Conservation (phyloP, 2,888 invertebrate species). For the Coecobrya sp. region DNA sequence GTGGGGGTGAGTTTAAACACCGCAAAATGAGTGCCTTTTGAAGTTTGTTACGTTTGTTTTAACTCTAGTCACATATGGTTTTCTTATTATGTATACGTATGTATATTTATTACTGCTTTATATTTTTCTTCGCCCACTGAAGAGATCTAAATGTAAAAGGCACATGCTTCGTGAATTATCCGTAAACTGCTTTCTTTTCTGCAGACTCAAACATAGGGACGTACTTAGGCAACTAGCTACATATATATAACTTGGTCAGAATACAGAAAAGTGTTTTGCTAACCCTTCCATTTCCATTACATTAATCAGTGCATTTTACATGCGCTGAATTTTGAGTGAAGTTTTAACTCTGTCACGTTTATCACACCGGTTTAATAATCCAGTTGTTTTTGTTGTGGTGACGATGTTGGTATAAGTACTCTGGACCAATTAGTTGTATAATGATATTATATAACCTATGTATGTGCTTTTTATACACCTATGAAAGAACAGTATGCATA, state of each 20-base stretch:
- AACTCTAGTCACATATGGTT: not conserved
- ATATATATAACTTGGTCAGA: not conserved
- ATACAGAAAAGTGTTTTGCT: not conserved
- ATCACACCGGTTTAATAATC: conserved; percentile 58
- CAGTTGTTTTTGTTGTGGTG: conserved; percentile 47
- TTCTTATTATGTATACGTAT: no score
- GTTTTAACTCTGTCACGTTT: conserved; percentile 13
- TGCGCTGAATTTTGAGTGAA: not conserved
- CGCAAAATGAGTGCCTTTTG: conserved; percentile 5
- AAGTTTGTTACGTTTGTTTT: not conserved
- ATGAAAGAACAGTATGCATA: no score
- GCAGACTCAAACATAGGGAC: no score
- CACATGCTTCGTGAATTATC: no score
- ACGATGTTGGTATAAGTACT: conserved; percentile 14
- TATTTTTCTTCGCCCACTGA: no score
- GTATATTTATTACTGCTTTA: no score
- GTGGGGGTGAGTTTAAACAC: not conserved
- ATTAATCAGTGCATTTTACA: not conserved
- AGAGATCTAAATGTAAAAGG: no score
- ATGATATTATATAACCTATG: not conserved
- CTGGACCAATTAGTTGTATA: not conserved
- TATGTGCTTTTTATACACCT: no score
- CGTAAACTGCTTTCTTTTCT: no score
- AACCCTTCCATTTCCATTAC: not conserved
- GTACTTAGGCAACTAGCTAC: no score